Percentiles rank a stretch among this genome's conserved stretches.
These are phyloP conservation scores for Rhinichthys klamathensis DNA, from an alignment of 2,113 vertebrate species.

Conservation along the genomic window DNA sequence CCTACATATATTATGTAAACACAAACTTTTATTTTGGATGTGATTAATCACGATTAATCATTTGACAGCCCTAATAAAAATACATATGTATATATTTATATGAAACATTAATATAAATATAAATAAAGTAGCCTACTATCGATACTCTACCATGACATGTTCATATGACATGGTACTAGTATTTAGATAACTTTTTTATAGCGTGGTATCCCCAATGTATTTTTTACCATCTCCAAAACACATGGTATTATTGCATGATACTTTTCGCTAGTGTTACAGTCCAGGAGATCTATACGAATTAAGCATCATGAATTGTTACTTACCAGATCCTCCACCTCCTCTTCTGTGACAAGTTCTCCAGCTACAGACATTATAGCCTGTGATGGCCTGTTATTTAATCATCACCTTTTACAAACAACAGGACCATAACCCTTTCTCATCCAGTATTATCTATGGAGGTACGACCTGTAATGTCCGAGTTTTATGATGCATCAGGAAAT, in stretches of 20 bases:
- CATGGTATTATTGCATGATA: neutral
- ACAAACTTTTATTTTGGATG: no score
- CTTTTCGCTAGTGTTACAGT: neutral
- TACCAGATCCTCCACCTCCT: conserved; percentile 75
- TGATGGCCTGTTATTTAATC: conserved; percentile 22
- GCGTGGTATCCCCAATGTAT: neutral
- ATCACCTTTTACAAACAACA: conserved; percentile 12
- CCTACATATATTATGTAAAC: no score
- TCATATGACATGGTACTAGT: neutral
- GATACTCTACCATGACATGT: no score
- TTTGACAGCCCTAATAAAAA: no score
- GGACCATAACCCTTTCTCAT: conserved; percentile 17
- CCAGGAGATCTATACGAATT: neutral
- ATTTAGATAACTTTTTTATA: neutral
- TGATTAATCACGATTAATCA: no score
- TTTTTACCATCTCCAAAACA: neutral
- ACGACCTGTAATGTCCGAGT: neutral
- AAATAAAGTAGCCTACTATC: no score
- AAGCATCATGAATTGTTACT: conserved; percentile 46
- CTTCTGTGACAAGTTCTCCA: conserved; percentile 72
- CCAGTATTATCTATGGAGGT: neutral
- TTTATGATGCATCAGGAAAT: neutral
- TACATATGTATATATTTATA: neutral
- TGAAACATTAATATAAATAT: neutral
- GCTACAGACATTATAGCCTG: conserved; percentile 66